These are phyloP conservation scores for Mesoclemmys tuberculata DNA, from an alignment of 2,113 vertebrate species.

Conservation along the genomic window DNA sequence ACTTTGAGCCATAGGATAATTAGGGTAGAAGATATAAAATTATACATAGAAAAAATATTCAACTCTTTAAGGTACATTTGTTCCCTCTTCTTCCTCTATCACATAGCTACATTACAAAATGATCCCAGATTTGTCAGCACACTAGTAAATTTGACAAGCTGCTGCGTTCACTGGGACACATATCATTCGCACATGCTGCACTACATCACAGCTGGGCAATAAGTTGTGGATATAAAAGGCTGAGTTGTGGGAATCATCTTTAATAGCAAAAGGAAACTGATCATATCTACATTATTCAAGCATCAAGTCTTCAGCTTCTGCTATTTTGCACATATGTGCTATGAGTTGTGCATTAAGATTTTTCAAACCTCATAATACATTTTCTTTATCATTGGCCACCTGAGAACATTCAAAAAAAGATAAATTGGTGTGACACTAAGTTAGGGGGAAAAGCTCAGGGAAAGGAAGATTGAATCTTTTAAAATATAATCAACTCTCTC, in stretches of 20 bases:
- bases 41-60: neutral
- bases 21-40: neutral
- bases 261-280: neutral
- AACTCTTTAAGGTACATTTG: neutral
- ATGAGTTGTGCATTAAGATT: neutral
- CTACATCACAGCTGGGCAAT: neutral
- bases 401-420: neutral
- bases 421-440: neutral
- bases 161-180: neutral
- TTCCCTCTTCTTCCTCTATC: neutral
- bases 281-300: neutral
- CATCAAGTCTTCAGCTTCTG: neutral
- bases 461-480: neutral
- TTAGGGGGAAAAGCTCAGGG: neutral
- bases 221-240: neutral
- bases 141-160: neutral
- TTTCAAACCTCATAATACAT: neutral
- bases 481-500: neutral
- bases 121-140: neutral
- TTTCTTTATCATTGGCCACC: neutral
- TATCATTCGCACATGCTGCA: neutral
- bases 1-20: neutral
- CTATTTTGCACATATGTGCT: neutral
- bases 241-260: neutral
- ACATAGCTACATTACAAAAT: neutral